Evolutionary conservation across 1,140 invertebrate species (phyloP), one percentile per base, ranked within the genome.

Genomic region (Helicoverpa zea): DNA sequence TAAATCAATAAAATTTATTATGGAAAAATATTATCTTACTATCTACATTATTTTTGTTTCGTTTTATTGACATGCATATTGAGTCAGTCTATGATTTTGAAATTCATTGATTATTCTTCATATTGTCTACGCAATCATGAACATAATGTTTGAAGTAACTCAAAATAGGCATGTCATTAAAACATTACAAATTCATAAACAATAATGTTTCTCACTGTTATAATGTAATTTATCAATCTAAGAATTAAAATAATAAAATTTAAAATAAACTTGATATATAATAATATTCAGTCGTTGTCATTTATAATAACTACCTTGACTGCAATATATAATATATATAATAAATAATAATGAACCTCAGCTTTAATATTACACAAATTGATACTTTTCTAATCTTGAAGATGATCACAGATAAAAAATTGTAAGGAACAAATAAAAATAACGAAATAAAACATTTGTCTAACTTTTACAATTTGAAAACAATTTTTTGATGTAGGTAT

Each of bases 201-300:
- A 61, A 23, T 2, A 64, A 35, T 43, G 35, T 43, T 43, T 43
- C 35, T 11, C 35, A 66, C n/a, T 70, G 14, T 70, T 51, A 51
- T 29, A 51, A 29, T 52, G n/a, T 51, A 52, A 29, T 23, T 70
- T 11, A 43, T 9, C 51, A 23, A 29, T 52, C 16, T 29, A 51
- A 14, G 23, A 13, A 35, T 63, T 30, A 13, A 52, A 52, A 29
- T 52, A 52, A 70, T 52, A 51, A 11, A 23, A 70, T 70, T 49
- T 23, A 52, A 18, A 51, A 70, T 52, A 70, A 16, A 70, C 51
- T 70, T 70, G 43, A 80, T 72, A 73, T 72, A 73, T 35, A 76
- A 84, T 68, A 64, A 79, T 51, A 29, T 77, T 76, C 77, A 83
- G 79, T 83, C 81, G 70, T 83, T 76, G 56, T 29, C 68, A 64